Base-by-base conservation (phyloP, 2,888 invertebrate genomes). In the Malachius bipustulatus region DNA sequence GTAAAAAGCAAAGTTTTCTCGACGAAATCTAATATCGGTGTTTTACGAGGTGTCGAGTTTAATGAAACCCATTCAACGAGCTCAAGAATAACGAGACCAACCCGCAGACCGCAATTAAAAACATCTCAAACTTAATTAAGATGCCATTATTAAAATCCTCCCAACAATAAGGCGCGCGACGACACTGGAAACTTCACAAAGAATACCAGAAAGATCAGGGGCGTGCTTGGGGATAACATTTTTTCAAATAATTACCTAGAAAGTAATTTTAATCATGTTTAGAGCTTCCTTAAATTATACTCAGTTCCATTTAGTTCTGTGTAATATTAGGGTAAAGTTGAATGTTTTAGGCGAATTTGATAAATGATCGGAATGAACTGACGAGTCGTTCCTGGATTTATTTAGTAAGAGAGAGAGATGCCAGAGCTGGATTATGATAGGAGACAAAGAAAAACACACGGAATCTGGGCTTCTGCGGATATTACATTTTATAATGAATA, bases 41-140 rank as follows among this genome's bases (percentile, higher is more conserved):
- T 59, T 59, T 57, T 58, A 60, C 57, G 59, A 57, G 57, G 57
- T 60, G 59, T 60, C 55, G 55, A 46, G 51, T 50, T 54, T 59
- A 60, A 60, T 59, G 57, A 59, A 60, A 57, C 52, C 51, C 54
- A 58, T 57, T 56, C 52, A 49, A 47, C 43, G 45, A 50, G 55
- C 52, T 55, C 50, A 54, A 55, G 55, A 56, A 59, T 59, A 57
- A 57, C 55, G 56, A 50, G 50, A 51, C 47, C 42, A 43, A 43
- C 45, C 44, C 52, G 51, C 50, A 52, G 51, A 51, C 55, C 56
- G 57, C 61, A 61, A 61, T 60, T 61, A 61, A 61, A 60, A 59
- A 56, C 60, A 59, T 57, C 61, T 59, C 56, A 50, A 53, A 60
- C 60, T 61, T 61, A 61, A 61, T 61, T 60, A 61, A 60, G 60